Evolutionary conservation across 2,888 invertebrate genomes (phyloP), one percentile per base, ranked within the genome.

Genomic region (Ennomos quercinarius): DNA sequence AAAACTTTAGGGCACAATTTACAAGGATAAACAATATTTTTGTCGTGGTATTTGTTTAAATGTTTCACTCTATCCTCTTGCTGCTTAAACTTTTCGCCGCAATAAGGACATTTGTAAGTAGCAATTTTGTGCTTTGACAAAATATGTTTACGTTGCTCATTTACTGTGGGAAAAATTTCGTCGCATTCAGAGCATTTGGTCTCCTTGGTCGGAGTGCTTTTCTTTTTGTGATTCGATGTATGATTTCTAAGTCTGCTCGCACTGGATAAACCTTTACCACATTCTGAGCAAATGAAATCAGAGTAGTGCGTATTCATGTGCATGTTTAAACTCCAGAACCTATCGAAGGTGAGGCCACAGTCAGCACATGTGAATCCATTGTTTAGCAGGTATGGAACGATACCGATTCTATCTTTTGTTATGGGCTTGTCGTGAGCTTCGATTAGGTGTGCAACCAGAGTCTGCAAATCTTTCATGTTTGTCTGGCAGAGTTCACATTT

Each of bases 221-320:
- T 27, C 6, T 27, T 76, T 6, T 81, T 82, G 59, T 94, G 94
- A 0, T 84, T 87, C 49, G 84, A 78, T 0, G 82, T 61, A 56
- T 93, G 94, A 9, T 80, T 81, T 27, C 81, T 83, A 0, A 87
- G 45, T 0, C 89, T 63, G 0, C 39, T 63, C 0, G 63, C 61
- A 0, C 84, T 68, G 0, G 87, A 12, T 45, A 84, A 91, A 0
- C 84, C 75, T 3, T 85, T 86, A 0, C 89, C 90, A 10, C 90
- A 90, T 0, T 81, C 77, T 0, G 76, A 74, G 13, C 90, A 91
- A 0, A 89, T 76, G 8, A 85, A 83, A 10, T 87, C 90, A 2
- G 71, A 73, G 35, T 83, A 90, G 49, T 90, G 90, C 0, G 73
- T 67, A 37, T 90, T 89, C 89, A 91, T 89, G 58, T 91, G 90